Conservation (phyloP, 2,888 invertebrate species). For the Hedya salicella region DNA sequence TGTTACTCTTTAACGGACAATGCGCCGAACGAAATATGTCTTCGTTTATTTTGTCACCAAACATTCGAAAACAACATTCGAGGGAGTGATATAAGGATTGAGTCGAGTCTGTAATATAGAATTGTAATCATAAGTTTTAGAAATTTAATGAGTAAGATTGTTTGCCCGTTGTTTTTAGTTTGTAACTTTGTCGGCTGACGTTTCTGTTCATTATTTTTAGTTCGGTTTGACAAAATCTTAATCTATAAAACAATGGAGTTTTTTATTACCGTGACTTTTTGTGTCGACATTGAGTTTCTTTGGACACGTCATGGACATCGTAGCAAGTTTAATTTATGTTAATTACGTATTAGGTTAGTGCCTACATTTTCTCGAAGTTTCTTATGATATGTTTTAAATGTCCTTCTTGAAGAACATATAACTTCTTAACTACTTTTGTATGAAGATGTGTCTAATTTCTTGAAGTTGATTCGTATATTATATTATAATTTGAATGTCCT, state of each 20-base stretch:
- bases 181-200: constrained; percentile 61
- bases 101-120: constrained; percentile 75
- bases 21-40: not conserved
- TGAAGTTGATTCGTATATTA: not conserved
- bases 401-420: constrained; percentile 9
- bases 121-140: constrained; percentile 64
- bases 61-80: constrained; percentile 9
- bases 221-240: constrained; percentile 26
- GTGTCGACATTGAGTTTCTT: constrained; percentile 8
- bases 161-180: constrained; percentile 74
- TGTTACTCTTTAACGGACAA: constrained; percentile 12
- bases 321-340: constrained; percentile 12
- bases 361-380: not conserved
- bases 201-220: constrained; percentile 49
- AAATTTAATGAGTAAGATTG: constrained; percentile 56
- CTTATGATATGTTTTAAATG: constrained; percentile 14
- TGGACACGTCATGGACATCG: constrained; percentile 19
- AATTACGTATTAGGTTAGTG: constrained; percentile 20
- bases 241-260: not conserved
- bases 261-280: constrained; percentile 16
- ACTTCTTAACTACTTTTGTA: not conserved
- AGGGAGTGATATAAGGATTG: constrained; percentile 47
- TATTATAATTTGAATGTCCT: not conserved
- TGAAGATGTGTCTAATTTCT: constrained; percentile 2
- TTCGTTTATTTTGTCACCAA: not conserved